These are phyloP conservation scores for Mesorhabditis belari DNA, from an alignment of 2,888 invertebrate genomes.

Conservation along the genomic window DNA sequence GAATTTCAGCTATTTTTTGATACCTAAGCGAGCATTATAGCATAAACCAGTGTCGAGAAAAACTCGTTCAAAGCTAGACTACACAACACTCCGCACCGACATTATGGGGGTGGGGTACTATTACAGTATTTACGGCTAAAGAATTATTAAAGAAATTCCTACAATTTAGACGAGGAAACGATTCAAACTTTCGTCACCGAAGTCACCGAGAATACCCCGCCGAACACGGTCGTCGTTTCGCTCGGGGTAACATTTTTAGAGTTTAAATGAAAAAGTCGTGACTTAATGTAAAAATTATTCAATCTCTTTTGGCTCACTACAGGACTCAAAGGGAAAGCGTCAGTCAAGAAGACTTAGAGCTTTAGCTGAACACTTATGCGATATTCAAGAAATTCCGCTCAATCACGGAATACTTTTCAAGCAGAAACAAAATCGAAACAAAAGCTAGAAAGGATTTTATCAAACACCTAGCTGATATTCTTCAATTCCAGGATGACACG, in stretches of 20 bases:
- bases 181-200: slow-evolving; percentile 49
- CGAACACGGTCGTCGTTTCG: slow-evolving; percentile 46
- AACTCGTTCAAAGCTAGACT: no score
- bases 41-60: no score
- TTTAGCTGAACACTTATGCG: not conserved
- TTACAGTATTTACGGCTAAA: no score
- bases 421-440: no score
- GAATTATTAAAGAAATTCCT: no score
- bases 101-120: no score
- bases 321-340: not conserved
- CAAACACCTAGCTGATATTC: not conserved
- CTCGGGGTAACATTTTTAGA: slow-evolving; percentile 32
- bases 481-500: slow-evolving; percentile 18
- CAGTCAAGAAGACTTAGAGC: not conserved
- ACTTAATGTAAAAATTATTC: no score
- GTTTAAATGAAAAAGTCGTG: no score
- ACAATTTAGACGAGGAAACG: slow-evolving; percentile 37
- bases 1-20: no score
- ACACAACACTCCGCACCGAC: no score
- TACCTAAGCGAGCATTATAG: no score
- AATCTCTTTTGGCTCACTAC: not conserved
- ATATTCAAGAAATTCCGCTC: not conserved
- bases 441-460: not conserved
- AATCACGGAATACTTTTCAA: not conserved
- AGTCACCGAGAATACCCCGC: slow-evolving; percentile 45